Evolutionary conservation across 2,113 vertebrate genomes (phyloP), one percentile per base, ranked within the genome.

Genomic region (Callaeas wilsoni): DNA sequence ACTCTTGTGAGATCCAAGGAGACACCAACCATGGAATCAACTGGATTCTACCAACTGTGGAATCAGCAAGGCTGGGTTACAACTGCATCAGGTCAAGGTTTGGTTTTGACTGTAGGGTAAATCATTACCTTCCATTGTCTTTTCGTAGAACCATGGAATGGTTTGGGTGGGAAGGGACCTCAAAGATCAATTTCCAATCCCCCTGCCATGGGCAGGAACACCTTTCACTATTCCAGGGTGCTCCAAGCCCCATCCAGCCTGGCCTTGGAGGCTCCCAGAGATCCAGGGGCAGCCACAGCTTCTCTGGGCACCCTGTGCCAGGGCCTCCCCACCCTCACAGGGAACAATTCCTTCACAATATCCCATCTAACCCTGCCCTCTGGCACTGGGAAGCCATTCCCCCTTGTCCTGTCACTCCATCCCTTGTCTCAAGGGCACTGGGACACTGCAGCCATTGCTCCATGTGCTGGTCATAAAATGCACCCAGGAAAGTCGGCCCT

Each of bases 191-290:
- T 77, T 52, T 37, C 7, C 22, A 77, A 27, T 8, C 9, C 11
- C n/a, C 13, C 13, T 29, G 20, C 49, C 21, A 5, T 13, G 32
- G 35, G 3, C 67, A 57, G 1, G 50, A 22, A 62, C 67, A 7
- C 6, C 9, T 50, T 7, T 12, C 49, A 56, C 7, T 4, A 1
- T 0, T 26, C 50, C 42, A 80, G 26, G 4, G 0, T 23, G 26
- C 26, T 57, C 17, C 44, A 35, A 87, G 30, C 5, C 30, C 41
- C 0, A 0, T 47, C 39, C 53, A 62, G 0, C 20, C 4, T 65
- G 59, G 12, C 18, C 50, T 57, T 27, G 68, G 76, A 3, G 25
- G 26, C 12, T 73, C 0, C 12, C 59, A 63, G 65, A 49, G 30
- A 47, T 56, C 19, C 49, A 33, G 55, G 33, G 39, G 8, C 46